A percentile compares a stretch with the other conserved stretches of the same genome.
Evolutionary conservation across 2,797 vertebrate genomes (phyloP).

Genomic region (Xyrichtys novacula): DNA sequence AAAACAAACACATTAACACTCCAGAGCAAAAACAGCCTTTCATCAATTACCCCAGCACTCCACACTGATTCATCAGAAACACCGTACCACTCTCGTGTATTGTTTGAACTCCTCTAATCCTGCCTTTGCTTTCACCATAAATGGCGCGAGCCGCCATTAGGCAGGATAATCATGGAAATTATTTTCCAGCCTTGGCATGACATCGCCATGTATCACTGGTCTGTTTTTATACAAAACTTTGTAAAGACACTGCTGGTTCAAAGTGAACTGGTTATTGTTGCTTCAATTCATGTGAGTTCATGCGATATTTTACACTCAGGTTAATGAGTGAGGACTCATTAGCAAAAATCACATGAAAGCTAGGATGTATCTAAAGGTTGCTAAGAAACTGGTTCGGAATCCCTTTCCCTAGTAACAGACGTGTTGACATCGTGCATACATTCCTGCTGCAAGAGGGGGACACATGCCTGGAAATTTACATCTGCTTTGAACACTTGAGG

Average conservation of each 20-base stretch:
- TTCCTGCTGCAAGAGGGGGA: slow-evolving; percentile 58
- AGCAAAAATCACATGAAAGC: slow-evolving; percentile 78
- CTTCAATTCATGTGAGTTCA: slow-evolving; percentile 66
- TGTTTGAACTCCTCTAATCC: slow-evolving; percentile 66
- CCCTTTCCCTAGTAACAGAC: slow-evolving; percentile 78
- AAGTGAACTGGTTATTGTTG: slow-evolving; percentile 24
- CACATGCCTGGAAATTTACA: slow-evolving; percentile 52
- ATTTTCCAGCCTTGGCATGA: slow-evolving; percentile 44
- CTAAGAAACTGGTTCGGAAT: slow-evolving; percentile 82
- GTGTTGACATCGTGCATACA: slow-evolving; percentile 56
- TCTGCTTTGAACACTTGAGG: slow-evolving; percentile 41
- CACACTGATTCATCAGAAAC: slow-evolving; percentile 47
- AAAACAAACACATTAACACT: slow-evolving; percentile 60
- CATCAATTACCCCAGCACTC: slow-evolving; percentile 53
- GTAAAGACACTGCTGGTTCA: slow-evolving; percentile 1
- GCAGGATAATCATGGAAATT: slow-evolving; percentile 57
- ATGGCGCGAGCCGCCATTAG: slow-evolving; percentile 50
- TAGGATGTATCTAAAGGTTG: slow-evolving; percentile 76
- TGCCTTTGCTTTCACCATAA: slow-evolving; percentile 54
- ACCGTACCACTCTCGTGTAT: slow-evolving; percentile 41
- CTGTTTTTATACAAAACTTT: slow-evolving; percentile 40
- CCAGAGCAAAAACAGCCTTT: slow-evolving; percentile 48
- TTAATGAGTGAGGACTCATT: slow-evolving; percentile 78
- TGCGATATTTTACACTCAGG: slow-evolving; percentile 75
- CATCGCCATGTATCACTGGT: slow-evolving; percentile 38